Evolutionary conservation across 2,113 vertebrate species (phyloP).

Genomic region (Callithrix jacchus): DNA sequence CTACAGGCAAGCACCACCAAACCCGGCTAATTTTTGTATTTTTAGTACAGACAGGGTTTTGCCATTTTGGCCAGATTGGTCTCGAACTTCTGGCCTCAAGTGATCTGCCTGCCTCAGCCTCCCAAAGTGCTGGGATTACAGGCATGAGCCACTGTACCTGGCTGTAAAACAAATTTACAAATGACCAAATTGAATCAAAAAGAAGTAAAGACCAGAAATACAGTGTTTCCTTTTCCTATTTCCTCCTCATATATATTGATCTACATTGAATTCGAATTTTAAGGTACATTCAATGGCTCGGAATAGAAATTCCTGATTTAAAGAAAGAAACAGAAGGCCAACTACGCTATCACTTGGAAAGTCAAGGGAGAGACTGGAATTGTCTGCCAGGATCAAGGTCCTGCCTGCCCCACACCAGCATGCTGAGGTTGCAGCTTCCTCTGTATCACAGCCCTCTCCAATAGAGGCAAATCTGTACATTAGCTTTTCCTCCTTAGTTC

Average conservation of each 20-base stretch:
- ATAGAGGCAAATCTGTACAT: constrained; percentile 8
- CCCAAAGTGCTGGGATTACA: too few relatives aligned
- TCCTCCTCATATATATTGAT: not conserved
- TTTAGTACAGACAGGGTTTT: too few relatives aligned
- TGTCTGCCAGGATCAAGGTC: not conserved
- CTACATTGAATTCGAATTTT: not conserved
- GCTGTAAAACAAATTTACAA: not conserved
- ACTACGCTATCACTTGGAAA: not conserved
- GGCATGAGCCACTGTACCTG: too few relatives aligned
- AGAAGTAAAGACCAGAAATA: not conserved
- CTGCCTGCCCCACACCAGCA: not conserved
- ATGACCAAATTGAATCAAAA: not conserved
- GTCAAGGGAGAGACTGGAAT: not conserved
- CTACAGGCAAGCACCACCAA: too few relatives aligned
- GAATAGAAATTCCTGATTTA: not conserved
- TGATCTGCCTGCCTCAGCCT: too few relatives aligned
- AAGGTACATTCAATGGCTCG: not conserved
- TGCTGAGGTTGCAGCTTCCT: not conserved
- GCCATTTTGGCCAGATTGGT: too few relatives aligned
- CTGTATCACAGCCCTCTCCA: not conserved
- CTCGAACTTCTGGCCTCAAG: too few relatives aligned
- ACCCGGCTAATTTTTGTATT: too few relatives aligned
- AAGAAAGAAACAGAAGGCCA: not conserved
- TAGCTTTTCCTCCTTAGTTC: constrained; percentile 38
- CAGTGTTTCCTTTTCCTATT: not conserved